Evolutionary conservation across 53 echinoderm and acorn worm genomes (phyloP), one percentile per base, ranked within the genome.

Genomic region (Stichopus horrens): DNA sequence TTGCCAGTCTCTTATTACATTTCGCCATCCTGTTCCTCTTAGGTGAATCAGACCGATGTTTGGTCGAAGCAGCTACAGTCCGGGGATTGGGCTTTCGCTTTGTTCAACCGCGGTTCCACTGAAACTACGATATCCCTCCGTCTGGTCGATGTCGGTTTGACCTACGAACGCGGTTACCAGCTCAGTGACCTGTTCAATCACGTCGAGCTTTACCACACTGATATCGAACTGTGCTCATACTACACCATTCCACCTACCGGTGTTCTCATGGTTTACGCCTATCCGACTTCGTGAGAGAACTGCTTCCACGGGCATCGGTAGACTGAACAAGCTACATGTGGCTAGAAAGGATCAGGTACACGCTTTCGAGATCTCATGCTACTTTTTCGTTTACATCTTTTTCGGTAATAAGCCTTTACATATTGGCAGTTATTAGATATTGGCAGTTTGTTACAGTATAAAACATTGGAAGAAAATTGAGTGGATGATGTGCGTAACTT

Each of bases 261-360:
- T n/a, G 92, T 75, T 4, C 73, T 92, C 23, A 88, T 95, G 89
- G 93, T 90, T 8, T 96, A 93, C 80, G 93, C 91, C 14, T 96
- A 96, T 90, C 93, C 91, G 51, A 94, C 1, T 37, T 2, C 0
- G 93, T 86, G 88, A 91, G 90, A 91, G 57, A 88, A 16, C 19
- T 0, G n/a, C 18, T 20, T n/a, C 37, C 37, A 37, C 37, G 2
- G 37, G 2, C 2, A 37, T 37, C 37, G 37, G 37, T 2, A 37
- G 37, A 37, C 37, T 37, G 37, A 37, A 37, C 37, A 37, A 37
- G 37, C 37, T 37, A 37, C 37, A 37, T 37, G 37, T 37, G 37
- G 37, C 37, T 37, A 37, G 37, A 37, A 2, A 37, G 37, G 37
- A 0, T 2, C n/a, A n/a, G n/a, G 37, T 37, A 37, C 37, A 37